Percentiles rank a stretch among this genome's conserved stretches.
phyloP scores from a whole-genome alignment of 2,113 vertebrate species.

The Psilopogon haemacephalus region DNA sequence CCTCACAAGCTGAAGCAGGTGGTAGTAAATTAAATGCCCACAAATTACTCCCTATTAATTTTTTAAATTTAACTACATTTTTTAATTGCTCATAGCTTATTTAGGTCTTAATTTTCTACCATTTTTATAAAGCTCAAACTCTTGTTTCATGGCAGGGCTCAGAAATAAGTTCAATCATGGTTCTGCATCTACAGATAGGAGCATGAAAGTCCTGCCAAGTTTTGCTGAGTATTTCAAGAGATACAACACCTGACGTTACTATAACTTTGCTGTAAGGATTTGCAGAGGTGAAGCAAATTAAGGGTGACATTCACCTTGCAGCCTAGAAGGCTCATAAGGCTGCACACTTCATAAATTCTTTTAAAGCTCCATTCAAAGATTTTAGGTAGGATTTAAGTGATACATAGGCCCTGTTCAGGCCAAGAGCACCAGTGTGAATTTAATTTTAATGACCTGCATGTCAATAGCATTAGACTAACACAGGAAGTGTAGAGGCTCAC shows the following conservation, averaged over 20 bases:
- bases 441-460: background rate
- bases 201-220: background rate
- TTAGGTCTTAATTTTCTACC: background rate
- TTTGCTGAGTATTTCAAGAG: background rate
- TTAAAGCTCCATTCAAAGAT: background rate
- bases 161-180: background rate
- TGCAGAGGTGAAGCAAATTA: background rate
- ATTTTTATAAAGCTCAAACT: background rate
- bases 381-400: background rate
- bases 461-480: background rate
- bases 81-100: background rate
- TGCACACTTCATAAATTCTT: background rate
- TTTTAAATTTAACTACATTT: background rate
- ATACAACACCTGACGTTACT: background rate
- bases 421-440: background rate
- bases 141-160: background rate
- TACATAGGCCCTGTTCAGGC: background rate
- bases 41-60: background rate
- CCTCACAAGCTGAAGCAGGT: background rate
- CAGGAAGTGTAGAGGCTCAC: background rate
- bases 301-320: background rate
- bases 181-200: background rate
- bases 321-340: background rate
- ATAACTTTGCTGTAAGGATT: background rate
- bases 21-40: background rate